A percentile compares a stretch with the other conserved stretches of the same genome.
phyloP scores from a whole-genome alignment of 2,888 invertebrate genomes.

The Macroteleia sp. region DNA sequence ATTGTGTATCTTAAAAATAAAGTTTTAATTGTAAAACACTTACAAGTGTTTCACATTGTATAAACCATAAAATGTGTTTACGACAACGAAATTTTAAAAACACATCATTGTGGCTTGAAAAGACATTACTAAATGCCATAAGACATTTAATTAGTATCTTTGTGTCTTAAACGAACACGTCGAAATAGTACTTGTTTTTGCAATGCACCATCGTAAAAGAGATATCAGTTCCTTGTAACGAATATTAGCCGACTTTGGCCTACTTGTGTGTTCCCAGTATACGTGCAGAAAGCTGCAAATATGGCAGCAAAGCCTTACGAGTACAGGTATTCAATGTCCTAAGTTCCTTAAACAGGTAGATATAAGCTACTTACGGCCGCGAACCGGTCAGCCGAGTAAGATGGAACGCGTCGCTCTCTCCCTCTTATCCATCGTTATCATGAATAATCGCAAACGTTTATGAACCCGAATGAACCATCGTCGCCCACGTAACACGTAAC shows the following conservation, averaged over 20 bases:
- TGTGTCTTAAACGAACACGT: too few relatives aligned
- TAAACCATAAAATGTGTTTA: too few relatives aligned
- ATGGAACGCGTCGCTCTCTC: conserved; percentile 22
- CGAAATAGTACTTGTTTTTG: too few relatives aligned
- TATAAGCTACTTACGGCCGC: conserved; percentile 59
- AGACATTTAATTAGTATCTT: too few relatives aligned
- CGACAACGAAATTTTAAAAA: too few relatives aligned
- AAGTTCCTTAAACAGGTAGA: conserved; percentile 61
- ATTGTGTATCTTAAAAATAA: too few relatives aligned
- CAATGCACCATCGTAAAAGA: too few relatives aligned
- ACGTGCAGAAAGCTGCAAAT: conserved; percentile 52
- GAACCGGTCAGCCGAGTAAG: conserved; percentile 52
- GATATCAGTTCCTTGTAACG: conserved; percentile 8
- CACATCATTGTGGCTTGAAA: too few relatives aligned
- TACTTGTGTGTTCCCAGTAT: conserved; percentile 32
- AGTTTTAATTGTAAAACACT: too few relatives aligned
- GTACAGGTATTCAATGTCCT: conserved; percentile 60
- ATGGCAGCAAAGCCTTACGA: conserved; percentile 63
- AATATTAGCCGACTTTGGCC: conserved; percentile 54
- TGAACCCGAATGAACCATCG: conserved; percentile 47
- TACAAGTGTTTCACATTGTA: too few relatives aligned
- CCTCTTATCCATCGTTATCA: conserved; percentile 35
- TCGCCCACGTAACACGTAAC: conserved; percentile 41
- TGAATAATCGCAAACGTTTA: conserved; percentile 53
- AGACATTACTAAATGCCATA: too few relatives aligned